These are phyloP conservation scores for Lerema accius DNA, from an alignment of 1,140 invertebrate genomes.

Conservation along the genomic window DNA sequence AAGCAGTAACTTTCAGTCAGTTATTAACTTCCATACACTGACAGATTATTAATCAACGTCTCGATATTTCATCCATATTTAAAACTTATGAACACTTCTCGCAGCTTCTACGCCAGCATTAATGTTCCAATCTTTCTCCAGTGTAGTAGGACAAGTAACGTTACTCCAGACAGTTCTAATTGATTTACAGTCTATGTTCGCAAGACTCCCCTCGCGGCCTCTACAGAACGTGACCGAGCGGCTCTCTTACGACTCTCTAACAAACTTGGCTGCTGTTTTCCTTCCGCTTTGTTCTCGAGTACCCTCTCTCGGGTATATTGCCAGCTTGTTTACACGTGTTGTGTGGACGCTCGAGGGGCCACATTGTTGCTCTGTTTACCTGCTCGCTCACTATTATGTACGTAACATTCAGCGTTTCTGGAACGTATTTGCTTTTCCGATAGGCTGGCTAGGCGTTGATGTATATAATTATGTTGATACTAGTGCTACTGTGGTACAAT, in stretches of 20 bases:
- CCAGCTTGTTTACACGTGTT: conserved; percentile 29
- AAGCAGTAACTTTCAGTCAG: no score
- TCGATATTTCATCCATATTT: no score
- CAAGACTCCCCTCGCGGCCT: conserved; percentile 3
- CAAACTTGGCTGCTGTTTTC: conserved; percentile 31
- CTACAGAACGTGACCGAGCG: conserved; percentile 26
- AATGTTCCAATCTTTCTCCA: no score
- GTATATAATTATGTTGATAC: neutral
- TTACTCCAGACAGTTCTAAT: neutral
- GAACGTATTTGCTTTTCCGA: conserved; percentile 14
- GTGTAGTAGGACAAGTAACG: no score
- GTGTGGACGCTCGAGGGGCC: conserved; percentile 18
- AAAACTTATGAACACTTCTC: no score
- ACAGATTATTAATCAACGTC: no score
- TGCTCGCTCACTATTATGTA: conserved; percentile 15
- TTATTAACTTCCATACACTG: no score
- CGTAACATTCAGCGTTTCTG: neutral
- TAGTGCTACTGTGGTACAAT: no score
- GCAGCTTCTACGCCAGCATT: no score
- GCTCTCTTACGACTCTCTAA: conserved; percentile 25
- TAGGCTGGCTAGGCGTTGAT: neutral
- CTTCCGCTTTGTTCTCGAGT: conserved; percentile 30
- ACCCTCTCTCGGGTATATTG: conserved; percentile 25
- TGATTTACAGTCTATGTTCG: neutral
- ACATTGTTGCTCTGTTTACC: conserved; percentile 30